phyloP scores from a whole-genome alignment of 2,113 vertebrate species.

The Megaceryle torquata region DNA sequence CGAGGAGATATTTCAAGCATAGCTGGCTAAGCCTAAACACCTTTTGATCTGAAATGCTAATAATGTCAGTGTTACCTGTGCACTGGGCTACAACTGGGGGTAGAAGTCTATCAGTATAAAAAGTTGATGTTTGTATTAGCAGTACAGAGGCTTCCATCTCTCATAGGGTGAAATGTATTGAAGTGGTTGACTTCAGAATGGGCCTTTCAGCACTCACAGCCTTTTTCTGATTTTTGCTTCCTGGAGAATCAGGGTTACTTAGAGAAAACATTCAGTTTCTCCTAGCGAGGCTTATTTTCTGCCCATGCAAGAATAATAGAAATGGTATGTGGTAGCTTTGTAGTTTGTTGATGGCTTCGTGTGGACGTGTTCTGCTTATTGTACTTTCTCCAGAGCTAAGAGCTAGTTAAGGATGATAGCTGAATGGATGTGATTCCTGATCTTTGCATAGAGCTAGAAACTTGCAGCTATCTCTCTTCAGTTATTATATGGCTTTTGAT shows the following conservation, averaged over 20 bases:
- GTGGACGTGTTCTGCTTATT: background rate
- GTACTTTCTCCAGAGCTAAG: background rate
- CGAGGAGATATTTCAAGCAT: background rate
- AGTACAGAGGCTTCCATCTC: background rate
- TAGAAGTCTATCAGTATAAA: background rate
- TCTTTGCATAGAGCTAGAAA: background rate
- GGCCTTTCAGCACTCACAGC: background rate
- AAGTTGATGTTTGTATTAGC: background rate
- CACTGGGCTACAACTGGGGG: background rate
- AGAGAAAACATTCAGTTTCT: background rate
- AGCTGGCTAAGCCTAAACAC: background rate
- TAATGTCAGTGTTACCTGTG: background rate
- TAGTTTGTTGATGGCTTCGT: background rate
- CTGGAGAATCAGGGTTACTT: background rate
- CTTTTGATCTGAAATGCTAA: background rate
- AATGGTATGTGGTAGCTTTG: background rate
- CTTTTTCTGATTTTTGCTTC: background rate
- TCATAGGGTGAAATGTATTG: background rate
- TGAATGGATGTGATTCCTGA: background rate
- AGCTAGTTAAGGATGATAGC: background rate
- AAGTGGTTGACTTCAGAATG: background rate
- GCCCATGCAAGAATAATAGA: background rate
- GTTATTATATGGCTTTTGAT: background rate
- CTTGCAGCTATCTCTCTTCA: background rate
- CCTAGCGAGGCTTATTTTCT: background rate